Base-by-base conservation (phyloP, 2,113 vertebrate species). In the Etheostoma cragini region DNA sequence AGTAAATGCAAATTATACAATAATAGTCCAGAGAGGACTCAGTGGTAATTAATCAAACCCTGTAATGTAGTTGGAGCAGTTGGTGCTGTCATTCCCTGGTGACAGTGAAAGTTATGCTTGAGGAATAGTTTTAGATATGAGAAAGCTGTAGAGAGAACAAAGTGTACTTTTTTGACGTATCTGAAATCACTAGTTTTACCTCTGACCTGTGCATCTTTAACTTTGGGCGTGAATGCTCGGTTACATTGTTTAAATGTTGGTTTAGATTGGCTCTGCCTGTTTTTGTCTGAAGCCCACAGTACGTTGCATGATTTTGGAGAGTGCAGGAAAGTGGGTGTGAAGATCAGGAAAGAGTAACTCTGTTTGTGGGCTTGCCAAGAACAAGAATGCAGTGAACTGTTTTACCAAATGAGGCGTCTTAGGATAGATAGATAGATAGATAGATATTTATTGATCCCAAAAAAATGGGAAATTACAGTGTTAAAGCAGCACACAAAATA, bases 321-420 rank as follows among this genome's bases (percentile, higher is more conserved):
- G 75, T 75, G 52, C 38, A 72, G 52, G 21, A 76, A 81, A 78
- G 84, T 80, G 72, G 88, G 84, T 76, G 80, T 85, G 78, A 84
- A 73, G 69, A 82, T 58, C 62, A 72, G 57, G 78, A 66, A 68
- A 80, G 35, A 84, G 66, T 82, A 42, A 42, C 38, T 42, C 38
- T 42, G 38, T 86, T 77, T 16, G 10, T 45, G 63, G 58, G 57
- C 68, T 86, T 89, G 84, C 42, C 79, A 56, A 68, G 80, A 78
- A 72, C 54, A 81, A 42, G 46, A 69, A 60, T 30, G 7, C 17
- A 12, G 45, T 53, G 60, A 15, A 80, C 17, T 86, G 72, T 82
- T 87, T 83, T 62, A 68, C 57, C 0, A 67, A 77, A 78, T 81
- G 63, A 76, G n/a, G 13, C 63, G 47, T 88, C n/a, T 67, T 52